Conservation (phyloP, 2,888 invertebrate species). For the Diarsia rubi region DNA sequence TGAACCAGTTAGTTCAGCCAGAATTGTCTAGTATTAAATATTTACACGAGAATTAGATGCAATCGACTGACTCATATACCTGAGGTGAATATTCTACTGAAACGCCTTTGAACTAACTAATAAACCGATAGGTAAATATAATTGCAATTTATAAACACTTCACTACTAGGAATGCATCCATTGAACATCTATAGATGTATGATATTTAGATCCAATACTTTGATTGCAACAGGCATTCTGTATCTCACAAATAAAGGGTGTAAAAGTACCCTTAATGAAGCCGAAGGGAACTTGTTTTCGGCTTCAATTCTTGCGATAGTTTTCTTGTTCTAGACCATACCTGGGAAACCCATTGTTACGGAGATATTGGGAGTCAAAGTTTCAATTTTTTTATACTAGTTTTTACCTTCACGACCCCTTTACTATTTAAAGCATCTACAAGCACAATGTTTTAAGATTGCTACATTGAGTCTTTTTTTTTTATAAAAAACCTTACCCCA, state of each 20-base stretch:
- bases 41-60: constrained; percentile 6
- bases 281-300: too few species aligned
- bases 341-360: too few species aligned
- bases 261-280: too few species aligned
- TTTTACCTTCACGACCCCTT: too few species aligned
- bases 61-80: constrained; percentile 8
- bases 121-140: constrained; percentile 23
- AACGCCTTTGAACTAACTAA: constrained; percentile 33
- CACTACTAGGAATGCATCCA: constrained; percentile 30
- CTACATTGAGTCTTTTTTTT: too few species aligned
- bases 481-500: too few species aligned
- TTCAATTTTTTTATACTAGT: too few species aligned
- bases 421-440: too few species aligned
- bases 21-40: neutral
- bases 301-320: too few species aligned
- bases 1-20: neutral
- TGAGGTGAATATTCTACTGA: constrained; percentile 10
- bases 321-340: too few species aligned
- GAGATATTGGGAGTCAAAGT: too few species aligned
- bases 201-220: constrained; percentile 32
- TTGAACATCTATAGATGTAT: constrained; percentile 20
- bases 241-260: neutral
- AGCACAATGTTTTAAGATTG: too few species aligned
- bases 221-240: constrained; percentile 14
- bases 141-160: constrained; percentile 28